These are phyloP conservation scores for Drosophila dunni DNA, from an alignment of 1,140 invertebrate species.

Conservation along the genomic window DNA sequence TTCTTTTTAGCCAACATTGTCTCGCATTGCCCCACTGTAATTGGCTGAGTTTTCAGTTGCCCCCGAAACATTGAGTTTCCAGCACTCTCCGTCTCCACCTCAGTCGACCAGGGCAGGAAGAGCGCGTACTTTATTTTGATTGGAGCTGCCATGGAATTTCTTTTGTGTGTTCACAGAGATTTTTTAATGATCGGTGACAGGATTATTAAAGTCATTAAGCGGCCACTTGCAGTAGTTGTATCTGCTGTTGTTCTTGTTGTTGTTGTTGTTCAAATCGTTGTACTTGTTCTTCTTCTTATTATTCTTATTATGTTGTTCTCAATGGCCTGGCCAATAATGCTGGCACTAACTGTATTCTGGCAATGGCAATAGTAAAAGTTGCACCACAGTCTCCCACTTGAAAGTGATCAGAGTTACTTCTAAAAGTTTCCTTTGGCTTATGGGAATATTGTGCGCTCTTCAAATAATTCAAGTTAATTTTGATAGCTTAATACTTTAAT, in stretches of 20 bases:
- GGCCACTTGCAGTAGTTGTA: conserved; percentile 49
- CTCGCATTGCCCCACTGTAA: conserved; percentile 38
- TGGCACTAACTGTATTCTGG: conserved; percentile 73
- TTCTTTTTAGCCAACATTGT: conserved; percentile 42
- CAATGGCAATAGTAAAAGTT: conserved; percentile 66
- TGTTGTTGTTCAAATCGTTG: conserved; percentile 9
- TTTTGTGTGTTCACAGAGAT: conserved; percentile 78
- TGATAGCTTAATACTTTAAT: no score
- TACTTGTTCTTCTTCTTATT: conserved; percentile 18
- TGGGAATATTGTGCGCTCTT: no score
- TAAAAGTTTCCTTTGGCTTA: no score
- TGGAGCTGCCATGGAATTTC: conserved; percentile 83
- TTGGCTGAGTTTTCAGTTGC: conserved; percentile 37
- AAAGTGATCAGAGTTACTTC: conserved; percentile 24
- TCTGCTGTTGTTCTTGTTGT: conserved; percentile 21
- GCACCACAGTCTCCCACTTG: conserved; percentile 13
- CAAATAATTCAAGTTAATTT: no score
- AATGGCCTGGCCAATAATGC: conserved; percentile 33
- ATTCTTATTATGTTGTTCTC: conserved; percentile 21
- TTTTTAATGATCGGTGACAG: conserved; percentile 83
- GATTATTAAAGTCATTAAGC: conserved; percentile 83
- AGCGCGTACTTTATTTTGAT: conserved; percentile 82
- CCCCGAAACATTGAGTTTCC: conserved; percentile 9
- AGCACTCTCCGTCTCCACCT: background rate
- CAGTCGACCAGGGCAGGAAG: conserved; percentile 58